These are phyloP conservation scores for Dicrostonyx torquatus DNA, from an alignment of 2,797 vertebrate genomes.

Conservation along the genomic window DNA sequence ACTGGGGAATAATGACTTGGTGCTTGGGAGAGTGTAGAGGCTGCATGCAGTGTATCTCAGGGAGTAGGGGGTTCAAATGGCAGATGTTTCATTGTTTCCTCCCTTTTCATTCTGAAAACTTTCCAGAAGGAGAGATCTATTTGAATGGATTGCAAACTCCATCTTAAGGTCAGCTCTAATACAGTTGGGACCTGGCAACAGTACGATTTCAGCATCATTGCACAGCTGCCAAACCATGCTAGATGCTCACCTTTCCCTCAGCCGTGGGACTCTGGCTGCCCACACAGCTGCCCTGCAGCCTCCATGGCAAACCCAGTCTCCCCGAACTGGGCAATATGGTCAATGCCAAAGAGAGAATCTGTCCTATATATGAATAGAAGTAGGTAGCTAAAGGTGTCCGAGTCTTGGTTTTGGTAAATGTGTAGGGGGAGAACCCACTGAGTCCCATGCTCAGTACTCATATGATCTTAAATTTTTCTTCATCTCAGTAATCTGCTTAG, in stretches of 20 bases:
- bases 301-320: background rate
- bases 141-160: constrained; percentile 74
- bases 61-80: constrained; percentile 51
- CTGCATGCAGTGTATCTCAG: constrained; percentile 23
- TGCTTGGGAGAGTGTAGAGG: background rate
- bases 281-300: background rate
- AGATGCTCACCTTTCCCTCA: background rate
- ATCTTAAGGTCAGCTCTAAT: constrained; percentile 79
- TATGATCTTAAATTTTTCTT: background rate
- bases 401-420: constrained; percentile 17
- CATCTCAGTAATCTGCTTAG: background rate
- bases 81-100: constrained; percentile 71
- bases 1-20: constrained; percentile 61
- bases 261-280: background rate
- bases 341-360: constrained; percentile 9
- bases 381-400: background rate
- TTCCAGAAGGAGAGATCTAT: constrained; percentile 71
- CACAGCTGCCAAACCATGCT: constrained; percentile 34
- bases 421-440: background rate
- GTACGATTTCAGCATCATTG: background rate
- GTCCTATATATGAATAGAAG: background rate
- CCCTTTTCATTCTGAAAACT: constrained; percentile 62
- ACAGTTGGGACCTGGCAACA: constrained; percentile 63
- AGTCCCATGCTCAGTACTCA: background rate
- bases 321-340: background rate